Base-by-base conservation (phyloP, 1,140 invertebrate species). In the Zaprionus tsacasi region DNA sequence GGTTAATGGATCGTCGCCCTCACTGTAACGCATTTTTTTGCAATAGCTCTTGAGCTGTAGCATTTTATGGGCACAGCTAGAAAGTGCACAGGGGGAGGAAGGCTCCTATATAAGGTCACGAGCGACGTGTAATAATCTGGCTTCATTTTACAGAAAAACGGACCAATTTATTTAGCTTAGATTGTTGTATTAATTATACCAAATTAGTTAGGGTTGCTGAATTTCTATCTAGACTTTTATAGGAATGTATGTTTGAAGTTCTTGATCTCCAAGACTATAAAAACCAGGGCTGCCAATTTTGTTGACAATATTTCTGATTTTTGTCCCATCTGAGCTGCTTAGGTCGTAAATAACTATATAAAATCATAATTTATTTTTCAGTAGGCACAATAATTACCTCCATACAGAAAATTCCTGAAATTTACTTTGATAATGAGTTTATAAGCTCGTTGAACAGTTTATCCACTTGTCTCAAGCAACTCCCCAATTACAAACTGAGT, bases 1-100 rank as follows among this genome's bases (percentile, higher is more conserved):
- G 83, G 83, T 88, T 88, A 87, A 87, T 87, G 83, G 85, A 71
- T 88, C 74, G 79, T 69, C 66, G 65, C 35, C 12, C 52, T 27
- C 6, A 1, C 70, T 79, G 73, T 83, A 77, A 78, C 67, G 78
- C 70, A 76, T 78, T 78, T 73, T 73, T 76, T 74, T 74, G 45
- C 11, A 67, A 61, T 58, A 69, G n/a, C 40, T 45, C 50, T 43
- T 25, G 33, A 56, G 25, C 17, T 55, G 35, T 54, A 8, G 63
- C 35, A 30, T 30, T 45, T 60, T 68, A 60, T 59, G 30, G 27
- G 10, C 21, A 17, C n/a, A 17, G 43, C 17, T 11, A 6, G 4
- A 17, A 3, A 48, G 43, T 30, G 27, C 27, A n/a, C 13, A 6
- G 8, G 45, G 45, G 8, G 1, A 25, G 13, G 21, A 6, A 11